Evolutionary conservation across 2,797 vertebrate species (phyloP), one percentile per base, ranked within the genome.

Genomic region (Scarus forsteni): DNA sequence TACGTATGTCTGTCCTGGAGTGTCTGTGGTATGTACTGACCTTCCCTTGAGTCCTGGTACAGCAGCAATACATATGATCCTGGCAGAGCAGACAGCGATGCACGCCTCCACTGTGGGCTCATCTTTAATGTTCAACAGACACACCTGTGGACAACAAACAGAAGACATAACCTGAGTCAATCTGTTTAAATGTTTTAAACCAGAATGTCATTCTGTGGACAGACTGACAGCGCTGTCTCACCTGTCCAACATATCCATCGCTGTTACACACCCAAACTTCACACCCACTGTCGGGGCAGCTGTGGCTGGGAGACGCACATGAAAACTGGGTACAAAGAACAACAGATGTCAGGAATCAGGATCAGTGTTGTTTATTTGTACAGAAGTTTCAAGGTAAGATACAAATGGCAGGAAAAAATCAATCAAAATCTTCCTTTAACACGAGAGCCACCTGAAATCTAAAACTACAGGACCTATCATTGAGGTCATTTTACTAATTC

Each of bases 191-290:
- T 39, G 9, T 7, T 39, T 1, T 39, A 39, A 39, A 39, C 2
- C 27, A 27, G 27, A 27, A 27, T 27, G 27, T 27, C 27, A 27
- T 27, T 1, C 38, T 39, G 3, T 39, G 9, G 38, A 39, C 7
- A 39, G 1, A 1, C 9, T 39, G 9, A 2, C 0, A 6, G 8
- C 34, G 3, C 42, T 38, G 14, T 58, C 96, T 96, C 42, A 99
- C 98, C 94, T 99, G 98, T 19, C 98, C 98, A 60, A 99, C 98
- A 5, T 99, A 99, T 49, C 98, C 98, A 0, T 99, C 98, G 0
- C 97, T 99, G 92, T 99, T 99, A 81, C 98, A 99, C 66, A 99
- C 98, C 98, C 98, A 99, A 12, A 99, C 98, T 70, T 99, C 97
- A 0, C 96, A 96, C 0, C 94, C 92, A 12, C 95, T 97, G 81